Base-by-base conservation (phyloP, 2,888 invertebrate species). In the Ariolimax columbianus region DNA sequence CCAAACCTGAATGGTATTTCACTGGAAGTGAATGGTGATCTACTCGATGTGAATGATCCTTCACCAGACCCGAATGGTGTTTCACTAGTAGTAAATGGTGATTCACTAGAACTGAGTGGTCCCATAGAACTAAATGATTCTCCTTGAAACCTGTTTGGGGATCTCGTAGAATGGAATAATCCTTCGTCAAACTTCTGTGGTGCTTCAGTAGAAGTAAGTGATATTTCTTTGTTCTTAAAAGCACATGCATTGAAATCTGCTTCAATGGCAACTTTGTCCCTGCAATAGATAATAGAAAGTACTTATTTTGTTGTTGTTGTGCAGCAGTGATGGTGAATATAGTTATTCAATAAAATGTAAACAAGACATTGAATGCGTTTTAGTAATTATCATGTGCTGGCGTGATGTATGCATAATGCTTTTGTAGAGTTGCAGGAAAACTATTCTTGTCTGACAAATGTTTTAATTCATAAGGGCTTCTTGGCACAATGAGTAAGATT, bases 261-360 rank as follows among this genome's bases (percentile, higher is more conserved):
- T n/a, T 36, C 19, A n/a, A 70, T 4, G 0, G 72, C 9, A 72
- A 40, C 40, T 4, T 40, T 17, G 72, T 40, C 26, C 40, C 72
- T 72, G 72, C 1, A 72, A 72, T 40, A 72, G 40, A 72, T 63
- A 63, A 63, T 2, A n/a, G n/a, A n/a, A n/a, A n/a, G n/a, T n/a
- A n/a, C n/a, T n/a, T n/a, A n/a, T n/a, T n/a, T n/a, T n/a, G n/a
- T n/a, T n/a, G n/a, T n/a, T 47, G 6, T 47, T 47, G 14, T 9
- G 6, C 47, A 47, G 47, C 47, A 47, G 47, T 47, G 14, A 47
- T 47, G 47, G 47, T 9, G 47, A 47, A 47, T 6, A 47, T 14
- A 47, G 47, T 47, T 47, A 6, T 47, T n/a, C n/a, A n/a, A n/a
- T n/a, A n/a, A n/a, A n/a, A n/a, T n/a, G n/a, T n/a, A n/a, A n/a